A percentile compares a stretch with the other conserved stretches of the same genome.
These are phyloP conservation scores for Ennomos quercinarius DNA, from an alignment of 2,888 invertebrate genomes.

Conservation along the genomic window DNA sequence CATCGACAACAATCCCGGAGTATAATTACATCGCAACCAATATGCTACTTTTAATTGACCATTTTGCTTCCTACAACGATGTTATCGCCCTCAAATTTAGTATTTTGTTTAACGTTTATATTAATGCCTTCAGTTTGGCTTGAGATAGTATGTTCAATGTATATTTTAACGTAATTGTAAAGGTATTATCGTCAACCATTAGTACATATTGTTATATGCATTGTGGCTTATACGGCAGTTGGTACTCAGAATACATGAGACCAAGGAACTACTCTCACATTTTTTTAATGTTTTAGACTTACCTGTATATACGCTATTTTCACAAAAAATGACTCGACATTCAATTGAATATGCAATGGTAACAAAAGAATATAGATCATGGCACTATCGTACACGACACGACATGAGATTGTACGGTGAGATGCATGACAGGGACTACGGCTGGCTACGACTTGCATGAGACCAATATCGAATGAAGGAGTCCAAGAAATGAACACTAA, in stretches of 20 bases:
- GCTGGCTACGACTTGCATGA: constrained; percentile 56
- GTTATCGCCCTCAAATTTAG: constrained; percentile 12
- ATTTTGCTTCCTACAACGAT: constrained; percentile 36
- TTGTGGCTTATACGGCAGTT: constrained; percentile 79
- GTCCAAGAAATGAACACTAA: constrained; percentile 60
- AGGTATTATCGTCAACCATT: constrained; percentile 68
- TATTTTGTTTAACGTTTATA: constrained; percentile 17
- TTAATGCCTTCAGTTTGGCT: constrained; percentile 38
- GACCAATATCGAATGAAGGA: constrained; percentile 60
- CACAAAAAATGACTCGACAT: background rate
- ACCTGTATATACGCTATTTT: background rate
- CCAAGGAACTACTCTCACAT: background rate
- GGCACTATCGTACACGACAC: constrained; percentile 21
- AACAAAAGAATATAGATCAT: constrained; percentile 9
- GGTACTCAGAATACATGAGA: background rate
- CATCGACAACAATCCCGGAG: constrained; percentile 50
- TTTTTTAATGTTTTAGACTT: background rate
- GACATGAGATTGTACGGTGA: constrained; percentile 55
- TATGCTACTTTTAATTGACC: constrained; percentile 70
- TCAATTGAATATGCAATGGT: constrained; percentile 5
- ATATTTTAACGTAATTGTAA: constrained; percentile 42
- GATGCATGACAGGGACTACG: constrained; percentile 73
- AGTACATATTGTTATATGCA: constrained; percentile 77
- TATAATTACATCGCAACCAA: constrained; percentile 57
- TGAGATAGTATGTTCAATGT: constrained; percentile 42